Conservation (phyloP, 2,113 vertebrate genomes). For the Pangasianodon hypophthalmus region DNA sequence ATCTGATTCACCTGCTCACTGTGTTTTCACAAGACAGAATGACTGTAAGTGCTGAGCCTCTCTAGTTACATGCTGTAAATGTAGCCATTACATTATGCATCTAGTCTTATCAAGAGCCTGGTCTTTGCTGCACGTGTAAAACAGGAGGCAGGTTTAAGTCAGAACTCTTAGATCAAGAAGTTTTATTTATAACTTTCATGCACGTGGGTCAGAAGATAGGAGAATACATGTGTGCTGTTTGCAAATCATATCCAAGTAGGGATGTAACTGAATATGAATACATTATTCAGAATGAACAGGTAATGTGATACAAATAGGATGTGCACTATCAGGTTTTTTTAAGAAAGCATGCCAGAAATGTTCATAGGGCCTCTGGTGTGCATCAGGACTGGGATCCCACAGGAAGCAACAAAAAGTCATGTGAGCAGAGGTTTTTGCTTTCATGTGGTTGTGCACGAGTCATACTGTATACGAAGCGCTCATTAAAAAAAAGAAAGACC, state of each 20-base stretch:
- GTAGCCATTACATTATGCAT: slow-evolving; percentile 42
- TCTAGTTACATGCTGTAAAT: background rate
- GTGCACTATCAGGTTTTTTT: background rate
- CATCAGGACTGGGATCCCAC: background rate
- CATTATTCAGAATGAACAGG: background rate
- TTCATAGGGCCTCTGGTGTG: background rate
- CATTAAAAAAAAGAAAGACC: background rate
- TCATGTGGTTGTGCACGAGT: background rate
- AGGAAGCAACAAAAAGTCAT: background rate
- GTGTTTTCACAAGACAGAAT: background rate
- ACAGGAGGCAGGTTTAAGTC: slow-evolving; percentile 24
- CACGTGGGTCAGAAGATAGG: background rate
- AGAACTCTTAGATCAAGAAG: slow-evolving; percentile 39
- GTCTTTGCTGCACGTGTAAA: slow-evolving; percentile 42
- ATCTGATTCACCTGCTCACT: background rate
- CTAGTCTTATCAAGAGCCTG: slow-evolving; percentile 38
- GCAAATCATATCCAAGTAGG: background rate
- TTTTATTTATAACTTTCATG: slow-evolving; percentile 23
- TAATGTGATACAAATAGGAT: background rate
- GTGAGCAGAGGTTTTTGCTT: background rate
- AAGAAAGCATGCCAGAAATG: background rate
- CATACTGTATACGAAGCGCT: background rate
- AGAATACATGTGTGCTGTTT: background rate
- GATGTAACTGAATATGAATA: background rate
- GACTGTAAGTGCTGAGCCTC: background rate